Conservation (phyloP, 2,888 invertebrate genomes). For the Lacanobia wlatinum region DNA sequence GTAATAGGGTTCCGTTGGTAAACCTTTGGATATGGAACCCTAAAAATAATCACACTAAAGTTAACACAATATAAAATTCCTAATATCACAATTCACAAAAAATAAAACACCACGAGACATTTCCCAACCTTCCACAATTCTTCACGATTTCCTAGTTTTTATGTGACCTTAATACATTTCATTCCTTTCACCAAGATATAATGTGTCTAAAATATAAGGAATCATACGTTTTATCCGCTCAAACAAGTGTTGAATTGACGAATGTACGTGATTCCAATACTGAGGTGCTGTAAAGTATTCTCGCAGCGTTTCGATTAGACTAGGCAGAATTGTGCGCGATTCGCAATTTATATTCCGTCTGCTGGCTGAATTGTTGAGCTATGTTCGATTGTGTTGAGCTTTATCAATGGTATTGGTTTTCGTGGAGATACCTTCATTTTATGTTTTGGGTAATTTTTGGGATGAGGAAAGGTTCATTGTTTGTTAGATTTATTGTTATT, state of each 20-base stretch:
- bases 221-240: conserved; percentile 65
- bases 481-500: not conserved
- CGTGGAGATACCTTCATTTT: conserved; percentile 35
- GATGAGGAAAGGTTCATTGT: not conserved
- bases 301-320: conserved; percentile 57
- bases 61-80: not conserved
- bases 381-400: conserved; percentile 57
- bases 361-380: conserved; percentile 58
- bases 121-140: not conserved
- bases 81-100: not conserved
- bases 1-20: too few relatives aligned
- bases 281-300: conserved; percentile 54
- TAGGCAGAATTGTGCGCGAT: conserved; percentile 57
- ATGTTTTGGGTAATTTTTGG: conserved; percentile 14
- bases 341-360: conserved; percentile 60
- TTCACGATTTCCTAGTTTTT: conserved; percentile 6
- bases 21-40: too few relatives aligned
- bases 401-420: conserved; percentile 55
- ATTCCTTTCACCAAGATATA: conserved; percentile 37
- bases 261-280: conserved; percentile 60
- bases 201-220: conserved; percentile 55
- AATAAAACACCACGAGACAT: conserved; percentile 5
- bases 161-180: conserved; percentile 38
- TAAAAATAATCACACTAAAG: too few relatives aligned
- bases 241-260: conserved; percentile 69